Percentiles rank a stretch among this genome's conserved stretches.
These are phyloP conservation scores for Misgurnus anguillicaudatus DNA, from an alignment of 2,113 vertebrate genomes.

Conservation along the genomic window DNA sequence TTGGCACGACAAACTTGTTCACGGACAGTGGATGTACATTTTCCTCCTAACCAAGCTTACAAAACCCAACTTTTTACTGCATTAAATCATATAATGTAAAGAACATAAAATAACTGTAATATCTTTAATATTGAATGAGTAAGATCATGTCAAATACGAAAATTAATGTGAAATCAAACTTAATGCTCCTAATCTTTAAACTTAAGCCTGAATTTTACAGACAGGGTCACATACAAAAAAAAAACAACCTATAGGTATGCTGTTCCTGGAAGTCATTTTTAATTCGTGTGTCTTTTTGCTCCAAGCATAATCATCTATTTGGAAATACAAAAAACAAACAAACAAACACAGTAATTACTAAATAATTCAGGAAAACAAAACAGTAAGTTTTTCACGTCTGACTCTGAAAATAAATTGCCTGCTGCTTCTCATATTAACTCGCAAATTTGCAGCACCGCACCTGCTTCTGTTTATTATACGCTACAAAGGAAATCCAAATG, in stretches of 20 bases:
- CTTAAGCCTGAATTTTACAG: too few species aligned
- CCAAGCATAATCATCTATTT: not conserved
- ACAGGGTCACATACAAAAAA: too few species aligned
- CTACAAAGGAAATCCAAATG: not conserved
- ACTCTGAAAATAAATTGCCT: not conserved
- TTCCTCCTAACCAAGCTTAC: not conserved
- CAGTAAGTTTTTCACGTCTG: conserved; percentile 5
- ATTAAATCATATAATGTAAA: not conserved
- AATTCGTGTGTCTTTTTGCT: not conserved
- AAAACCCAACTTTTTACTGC: not conserved
- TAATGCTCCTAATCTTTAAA: too few species aligned
- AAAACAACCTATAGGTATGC: not conserved
- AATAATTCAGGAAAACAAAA: conserved; percentile 27
- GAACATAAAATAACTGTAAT: not conserved
- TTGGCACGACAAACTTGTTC: conserved; percentile 2
- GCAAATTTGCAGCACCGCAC: conserved; percentile 1
- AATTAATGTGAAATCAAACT: too few species aligned
- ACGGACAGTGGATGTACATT: conserved; percentile 16
- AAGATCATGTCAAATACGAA: too few species aligned
- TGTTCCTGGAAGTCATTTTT: not conserved
- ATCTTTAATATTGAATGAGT: too few species aligned
- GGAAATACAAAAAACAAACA: conserved; percentile 1
- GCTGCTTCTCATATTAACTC: conserved; percentile 3
- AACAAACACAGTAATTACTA: conserved; percentile 36
- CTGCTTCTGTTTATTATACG: conserved; percentile 34